Conservation (phyloP, 2,888 invertebrate species). For the Dryocosmus kuriphilus region DNA sequence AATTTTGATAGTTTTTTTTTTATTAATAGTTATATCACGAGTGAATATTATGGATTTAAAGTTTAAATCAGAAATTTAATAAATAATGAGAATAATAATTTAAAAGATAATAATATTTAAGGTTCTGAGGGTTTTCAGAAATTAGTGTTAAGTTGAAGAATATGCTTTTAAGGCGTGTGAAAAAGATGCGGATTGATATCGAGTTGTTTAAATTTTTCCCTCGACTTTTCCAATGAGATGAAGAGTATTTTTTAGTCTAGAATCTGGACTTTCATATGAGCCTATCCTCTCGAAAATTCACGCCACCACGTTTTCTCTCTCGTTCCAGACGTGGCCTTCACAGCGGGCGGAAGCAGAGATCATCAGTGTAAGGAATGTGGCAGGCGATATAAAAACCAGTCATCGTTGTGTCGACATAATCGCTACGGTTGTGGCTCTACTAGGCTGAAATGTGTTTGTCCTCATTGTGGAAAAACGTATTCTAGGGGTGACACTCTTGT, state of each 20-base stretch:
- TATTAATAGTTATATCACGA: too few species aligned
- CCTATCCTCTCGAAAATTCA: constrained; percentile 51
- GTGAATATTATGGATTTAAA: too few species aligned
- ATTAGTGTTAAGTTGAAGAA: neutral
- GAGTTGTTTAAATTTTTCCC: neutral
- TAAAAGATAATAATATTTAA: too few species aligned
- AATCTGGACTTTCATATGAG: neutral
- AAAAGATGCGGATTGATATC: neutral
- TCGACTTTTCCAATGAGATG: neutral
- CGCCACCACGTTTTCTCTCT: constrained; percentile 62
- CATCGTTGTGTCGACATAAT: constrained; percentile 70
- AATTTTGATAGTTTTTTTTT: too few species aligned
- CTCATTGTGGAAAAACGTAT: constrained; percentile 69
- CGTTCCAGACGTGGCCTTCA: constrained; percentile 64
- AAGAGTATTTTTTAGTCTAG: neutral
- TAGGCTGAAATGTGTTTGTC: constrained; percentile 67
- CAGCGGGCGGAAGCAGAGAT: constrained; percentile 57
- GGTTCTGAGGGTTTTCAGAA: neutral
- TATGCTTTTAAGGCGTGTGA: neutral
- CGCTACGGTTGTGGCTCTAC: constrained; percentile 73
- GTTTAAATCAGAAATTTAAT: too few species aligned
- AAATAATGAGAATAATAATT: too few species aligned
- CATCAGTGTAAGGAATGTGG: constrained; percentile 67
- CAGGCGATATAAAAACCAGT: constrained; percentile 69
- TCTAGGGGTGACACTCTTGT: constrained; percentile 68